A percentile compares a stretch with the other conserved stretches of the same genome.
These are phyloP conservation scores for Uropsilus gracilis DNA, from an alignment of 2,113 vertebrate species.

Conservation along the genomic window DNA sequence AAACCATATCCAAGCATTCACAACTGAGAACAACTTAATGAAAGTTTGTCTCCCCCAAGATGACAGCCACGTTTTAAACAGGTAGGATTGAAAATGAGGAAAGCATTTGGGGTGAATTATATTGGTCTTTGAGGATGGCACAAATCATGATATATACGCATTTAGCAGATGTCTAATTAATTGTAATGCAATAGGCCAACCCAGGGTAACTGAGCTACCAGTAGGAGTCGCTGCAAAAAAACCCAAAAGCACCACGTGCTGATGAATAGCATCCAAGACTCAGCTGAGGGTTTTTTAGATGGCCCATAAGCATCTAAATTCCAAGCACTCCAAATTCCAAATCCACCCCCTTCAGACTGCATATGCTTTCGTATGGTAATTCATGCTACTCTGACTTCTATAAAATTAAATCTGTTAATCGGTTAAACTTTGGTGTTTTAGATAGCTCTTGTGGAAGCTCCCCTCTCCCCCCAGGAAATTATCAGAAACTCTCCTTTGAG, in stretches of 20 bases:
- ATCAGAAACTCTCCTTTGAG: neutral
- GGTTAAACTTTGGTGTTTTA: slow-evolving; percentile 27
- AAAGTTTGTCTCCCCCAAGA: neutral
- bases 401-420: slow-evolving; percentile 17
- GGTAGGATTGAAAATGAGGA: slow-evolving; percentile 1
- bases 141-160: neutral
- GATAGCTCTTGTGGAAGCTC: neutral
- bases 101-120: neutral
- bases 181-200: neutral
- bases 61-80: neutral
- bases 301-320: neutral
- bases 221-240: neutral
- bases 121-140: neutral
- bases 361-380: neutral
- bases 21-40: neutral
- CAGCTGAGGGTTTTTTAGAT: neutral
- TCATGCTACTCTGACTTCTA: neutral
- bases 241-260: neutral
- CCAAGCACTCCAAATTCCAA: neutral
- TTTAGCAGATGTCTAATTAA: neutral
- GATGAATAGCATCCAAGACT: neutral
- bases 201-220: neutral
- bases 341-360: neutral
- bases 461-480: neutral
- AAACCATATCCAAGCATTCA: neutral